phyloP scores from a whole-genome alignment of 1,140 invertebrate species.

The Cyrtorhinus lividipennis region DNA sequence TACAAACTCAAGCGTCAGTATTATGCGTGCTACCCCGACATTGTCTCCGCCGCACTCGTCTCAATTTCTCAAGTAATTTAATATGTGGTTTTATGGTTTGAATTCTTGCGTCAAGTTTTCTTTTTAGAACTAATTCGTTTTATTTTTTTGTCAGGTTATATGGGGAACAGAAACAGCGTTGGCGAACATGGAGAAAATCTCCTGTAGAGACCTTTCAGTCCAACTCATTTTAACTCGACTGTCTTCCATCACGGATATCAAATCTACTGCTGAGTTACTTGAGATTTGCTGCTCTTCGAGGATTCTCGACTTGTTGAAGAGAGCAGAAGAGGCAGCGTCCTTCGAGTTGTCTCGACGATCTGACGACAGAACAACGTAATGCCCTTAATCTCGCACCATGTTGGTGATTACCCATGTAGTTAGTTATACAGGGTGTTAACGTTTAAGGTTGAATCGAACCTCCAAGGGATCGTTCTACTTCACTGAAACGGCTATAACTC shows the following conservation, averaged over 20 bases:
- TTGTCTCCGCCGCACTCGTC: slow-evolving; percentile 42
- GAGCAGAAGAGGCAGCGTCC: not conserved
- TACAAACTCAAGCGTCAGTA: slow-evolving; percentile 38
- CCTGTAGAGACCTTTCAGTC: not conserved
- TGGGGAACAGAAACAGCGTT: slow-evolving; percentile 16
- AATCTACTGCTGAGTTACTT: slow-evolving; percentile 11
- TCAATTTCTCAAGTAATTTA: slow-evolving; percentile 41
- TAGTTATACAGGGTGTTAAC: too few relatives aligned
- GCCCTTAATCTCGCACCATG: too few relatives aligned
- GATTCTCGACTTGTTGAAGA: slow-evolving; percentile 1
- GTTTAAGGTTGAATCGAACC: too few relatives aligned
- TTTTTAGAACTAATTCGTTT: not conserved
- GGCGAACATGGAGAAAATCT: not conserved
- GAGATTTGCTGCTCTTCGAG: slow-evolving; percentile 6
- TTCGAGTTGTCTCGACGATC: not conserved
- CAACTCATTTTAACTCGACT: not conserved
- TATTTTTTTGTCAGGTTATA: slow-evolving; percentile 18
- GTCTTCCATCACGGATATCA: not conserved
- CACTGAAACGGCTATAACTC: not conserved
- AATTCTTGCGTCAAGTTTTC: not conserved
- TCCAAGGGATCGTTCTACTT: too few relatives aligned
- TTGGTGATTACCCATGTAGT: too few relatives aligned
- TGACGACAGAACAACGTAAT: not conserved
- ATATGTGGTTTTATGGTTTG: not conserved
- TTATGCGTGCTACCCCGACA: slow-evolving; percentile 46